Evolutionary conservation across 2,888 invertebrate species (phyloP).

Genomic region (Pediacus dermestoides): DNA sequence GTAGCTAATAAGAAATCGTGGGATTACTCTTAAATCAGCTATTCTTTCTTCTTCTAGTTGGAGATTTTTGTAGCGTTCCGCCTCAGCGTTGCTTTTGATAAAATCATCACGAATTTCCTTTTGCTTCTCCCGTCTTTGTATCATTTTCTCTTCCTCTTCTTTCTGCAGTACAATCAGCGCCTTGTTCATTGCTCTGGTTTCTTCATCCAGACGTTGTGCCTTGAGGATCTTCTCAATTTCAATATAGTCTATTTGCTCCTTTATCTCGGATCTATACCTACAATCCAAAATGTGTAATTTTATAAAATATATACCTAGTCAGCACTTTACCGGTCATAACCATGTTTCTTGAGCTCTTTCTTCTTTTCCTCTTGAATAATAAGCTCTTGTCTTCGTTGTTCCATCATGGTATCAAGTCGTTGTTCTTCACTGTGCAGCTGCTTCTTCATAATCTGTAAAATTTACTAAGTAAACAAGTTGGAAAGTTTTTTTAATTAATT

Average conservation of each 20-base stretch:
- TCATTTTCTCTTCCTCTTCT: constrained; percentile 59
- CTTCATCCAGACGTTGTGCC: constrained; percentile 66
- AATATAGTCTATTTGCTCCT: constrained; percentile 54
- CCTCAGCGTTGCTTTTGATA: constrained; percentile 60
- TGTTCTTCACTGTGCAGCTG: constrained; percentile 56
- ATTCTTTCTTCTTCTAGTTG: constrained; percentile 65
- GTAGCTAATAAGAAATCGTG: too few species aligned
- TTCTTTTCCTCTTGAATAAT: constrained; percentile 55
- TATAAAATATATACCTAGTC: too few species aligned
- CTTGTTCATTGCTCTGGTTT: constrained; percentile 61
- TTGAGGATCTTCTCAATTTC: constrained; percentile 56
- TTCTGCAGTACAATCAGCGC: constrained; percentile 63
- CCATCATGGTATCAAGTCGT: constrained; percentile 67
- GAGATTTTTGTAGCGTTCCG: constrained; percentile 59
- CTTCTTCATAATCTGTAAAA: constrained; percentile 52
- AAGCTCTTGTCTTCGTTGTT: constrained; percentile 60
- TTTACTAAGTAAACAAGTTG: too few species aligned
- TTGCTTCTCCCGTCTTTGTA: constrained; percentile 54
- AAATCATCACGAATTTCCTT: constrained; percentile 57
- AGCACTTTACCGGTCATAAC: too few species aligned
- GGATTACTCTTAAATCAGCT: constrained; percentile 56
- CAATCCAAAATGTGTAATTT: too few species aligned
- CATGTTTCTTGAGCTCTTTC: too few species aligned
- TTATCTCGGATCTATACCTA: constrained; percentile 41
- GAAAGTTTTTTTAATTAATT: background rate